These are phyloP conservation scores for Hoplodrina ambigua DNA, from an alignment of 2,888 invertebrate genomes.

Conservation along the genomic window DNA sequence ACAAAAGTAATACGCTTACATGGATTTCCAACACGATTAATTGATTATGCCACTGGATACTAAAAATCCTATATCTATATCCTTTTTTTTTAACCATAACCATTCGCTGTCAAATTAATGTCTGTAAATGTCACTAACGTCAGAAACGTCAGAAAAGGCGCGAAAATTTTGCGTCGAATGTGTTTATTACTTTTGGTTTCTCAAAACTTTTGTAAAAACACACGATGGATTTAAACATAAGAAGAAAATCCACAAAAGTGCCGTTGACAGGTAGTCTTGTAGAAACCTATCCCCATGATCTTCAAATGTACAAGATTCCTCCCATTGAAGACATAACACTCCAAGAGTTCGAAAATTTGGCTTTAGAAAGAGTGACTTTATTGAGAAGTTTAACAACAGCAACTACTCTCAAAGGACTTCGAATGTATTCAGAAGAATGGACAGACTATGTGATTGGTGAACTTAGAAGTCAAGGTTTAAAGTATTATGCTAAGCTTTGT, in stretches of 20 bases:
- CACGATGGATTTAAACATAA: conserved; percentile 85
- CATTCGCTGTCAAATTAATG: background rate
- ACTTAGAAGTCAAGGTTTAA: conserved; percentile 92
- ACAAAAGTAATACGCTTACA: no score
- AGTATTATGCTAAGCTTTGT: conserved; percentile 91
- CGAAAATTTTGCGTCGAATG: conserved; percentile 28
- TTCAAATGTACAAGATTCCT: conserved; percentile 94
- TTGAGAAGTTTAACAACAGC: conserved; percentile 94
- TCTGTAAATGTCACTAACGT: no score
- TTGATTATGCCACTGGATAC: background rate
- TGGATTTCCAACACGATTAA: no score
- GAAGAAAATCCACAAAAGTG: conserved; percentile 81
- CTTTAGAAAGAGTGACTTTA: conserved; percentile 95
- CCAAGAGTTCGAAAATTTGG: conserved; percentile 96
- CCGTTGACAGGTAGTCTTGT: conserved; percentile 83
- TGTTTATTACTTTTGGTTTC: background rate
- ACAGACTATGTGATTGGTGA: conserved; percentile 91
- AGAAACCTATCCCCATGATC: conserved; percentile 93
- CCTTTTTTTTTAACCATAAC: background rate
- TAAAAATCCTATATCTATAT: background rate
- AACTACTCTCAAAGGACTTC: conserved; percentile 91
- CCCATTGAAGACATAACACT: conserved; percentile 94
- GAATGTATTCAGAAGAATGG: conserved; percentile 92
- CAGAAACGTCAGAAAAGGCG: conserved; percentile 26
- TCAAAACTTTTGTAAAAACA: background rate